Evolutionary conservation across 2,113 vertebrate species (phyloP), one percentile per base, ranked within the genome.

Genomic region (Hyperoodon ampullatus): DNA sequence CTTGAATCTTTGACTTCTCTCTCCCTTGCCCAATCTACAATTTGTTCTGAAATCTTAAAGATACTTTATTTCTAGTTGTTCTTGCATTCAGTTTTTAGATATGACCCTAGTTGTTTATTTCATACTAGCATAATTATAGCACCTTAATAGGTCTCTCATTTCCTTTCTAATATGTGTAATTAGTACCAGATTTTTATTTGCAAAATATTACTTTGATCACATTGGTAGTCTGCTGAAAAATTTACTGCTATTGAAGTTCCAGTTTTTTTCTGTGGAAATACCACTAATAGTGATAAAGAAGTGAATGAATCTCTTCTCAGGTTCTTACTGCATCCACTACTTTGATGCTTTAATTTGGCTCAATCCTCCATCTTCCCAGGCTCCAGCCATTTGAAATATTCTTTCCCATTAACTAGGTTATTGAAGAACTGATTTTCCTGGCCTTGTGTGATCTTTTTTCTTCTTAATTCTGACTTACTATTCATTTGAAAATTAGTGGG

Each of bases 11-110:
- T 87, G 61, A 39, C 33, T 91, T 92, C 24, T 94, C 10, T 87
- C 4, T 93, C 26, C 14, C 18, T 53, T 81, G 39, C 28, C 23
- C 33, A 84, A 28, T 95, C 53, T 72, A 58, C 10, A 71, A 3
- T 81, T 94, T 92, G 26, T 42, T 94, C 35, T 96, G 50, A 96
- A 86, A 61, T 89, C 19, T 89, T 93, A 72, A 82, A 88, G 28
- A 53, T 68, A 77, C 10, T 93, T 94, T 92, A 90, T 90, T 68
- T 93, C 19, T 72, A 24, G 65, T 70, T 94, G 91, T 8, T 86
- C 30, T 93, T 95, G 33, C 3, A 68, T 90, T 94, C 60, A 84
- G 14, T 81, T 84, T 14, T 96, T 86, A 85, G 16, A 42, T 23
- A 35, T 65, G 58, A 58, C 19, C 47, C 74, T 81, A 75, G 58